Evolutionary conservation across 2,797 vertebrate genomes (phyloP).

Genomic region (Sebastes nivosus): DNA sequence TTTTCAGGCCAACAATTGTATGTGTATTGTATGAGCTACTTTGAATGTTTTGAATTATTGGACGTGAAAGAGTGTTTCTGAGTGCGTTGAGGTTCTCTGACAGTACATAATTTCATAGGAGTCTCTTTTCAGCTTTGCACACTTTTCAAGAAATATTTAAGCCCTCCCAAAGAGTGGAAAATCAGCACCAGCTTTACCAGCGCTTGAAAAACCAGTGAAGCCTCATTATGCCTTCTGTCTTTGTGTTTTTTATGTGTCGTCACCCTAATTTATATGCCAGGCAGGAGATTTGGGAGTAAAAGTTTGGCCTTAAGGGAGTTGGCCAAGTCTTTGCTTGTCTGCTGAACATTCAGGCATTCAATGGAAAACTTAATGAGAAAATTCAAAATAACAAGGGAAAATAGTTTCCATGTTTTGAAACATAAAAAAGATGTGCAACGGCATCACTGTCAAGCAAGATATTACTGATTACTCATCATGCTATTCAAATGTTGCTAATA

Average conservation of each 20-base stretch:
- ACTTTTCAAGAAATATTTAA: background rate
- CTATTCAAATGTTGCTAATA: background rate
- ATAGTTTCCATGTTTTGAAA: slow-evolving; percentile 35
- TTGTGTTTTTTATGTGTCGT: slow-evolving; percentile 34
- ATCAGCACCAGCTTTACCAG: slow-evolving; percentile 34
- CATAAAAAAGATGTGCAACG: slow-evolving; percentile 1
- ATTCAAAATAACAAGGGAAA: slow-evolving; percentile 22
- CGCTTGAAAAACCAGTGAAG: slow-evolving; percentile 15
- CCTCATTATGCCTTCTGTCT: slow-evolving; percentile 17
- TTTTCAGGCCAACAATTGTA: background rate
- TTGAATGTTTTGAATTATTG: slow-evolving; percentile 5
- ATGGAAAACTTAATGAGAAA: slow-evolving; percentile 44
- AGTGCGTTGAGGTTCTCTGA: background rate
- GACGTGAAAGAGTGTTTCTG: background rate
- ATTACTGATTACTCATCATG: background rate
- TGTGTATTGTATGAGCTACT: background rate
- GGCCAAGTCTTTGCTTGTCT: slow-evolving; percentile 54
- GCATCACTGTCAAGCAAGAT: slow-evolving; percentile 1
- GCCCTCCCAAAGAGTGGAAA: slow-evolving; percentile 27
- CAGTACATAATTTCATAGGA: background rate
- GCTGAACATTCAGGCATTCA: slow-evolving; percentile 27
- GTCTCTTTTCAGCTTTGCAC: slow-evolving; percentile 1
- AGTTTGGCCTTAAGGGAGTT: slow-evolving; percentile 27
- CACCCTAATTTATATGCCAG: slow-evolving; percentile 31
- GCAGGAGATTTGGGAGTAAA: slow-evolving; percentile 28